Base-by-base conservation (phyloP, 2,113 vertebrate species). In the Sitta europaea region DNA sequence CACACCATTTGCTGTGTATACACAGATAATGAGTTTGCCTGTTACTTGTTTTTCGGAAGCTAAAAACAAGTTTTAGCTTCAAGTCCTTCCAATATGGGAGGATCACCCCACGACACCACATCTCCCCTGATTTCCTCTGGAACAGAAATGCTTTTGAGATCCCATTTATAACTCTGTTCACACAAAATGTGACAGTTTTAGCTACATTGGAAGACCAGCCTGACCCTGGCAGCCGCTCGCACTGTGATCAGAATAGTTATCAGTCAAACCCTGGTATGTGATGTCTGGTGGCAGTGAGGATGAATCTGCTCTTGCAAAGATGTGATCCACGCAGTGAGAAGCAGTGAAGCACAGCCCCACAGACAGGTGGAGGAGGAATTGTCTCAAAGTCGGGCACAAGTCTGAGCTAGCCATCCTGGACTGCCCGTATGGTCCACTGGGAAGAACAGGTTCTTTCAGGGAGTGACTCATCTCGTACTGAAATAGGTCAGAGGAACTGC, bases 371-470 rank as follows among this genome's bases (percentile, higher is more conserved):
- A 86, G 70, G 18, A 86, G 50, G 55, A 76, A 57, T 47, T 1
- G 3, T 83, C 86, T 73, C 1, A 0, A 88, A 94, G 54, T 66
- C 54, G 66, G 58, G 88, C 66, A 79, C 95, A 93, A 86, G 92
- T 58, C 94, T 94, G 82, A 92, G 79, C 88, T 92, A 54, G 94
- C 86, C 50, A 25, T 23, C 62, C 82, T 66, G 92, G 86, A 40
- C 94, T 94, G 42, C 62, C 90, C n/a, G 47, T 11, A 66, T 1
- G 11, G 78, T 88, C 91, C 88, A 70, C 31, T 31, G 86, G 82
- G 95, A 92, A 95, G 93, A 96, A 90, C 94, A 93, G 94, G 95
- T 95, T 95, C 75, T 95, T 94, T 94, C 67, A 90, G 67, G 36
- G 54, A 80, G 59, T 96, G 95, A 95, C 82, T 97, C 92, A 95